Conservation (phyloP, 2,113 vertebrate genomes). For the Prietella phreatophila region DNA sequence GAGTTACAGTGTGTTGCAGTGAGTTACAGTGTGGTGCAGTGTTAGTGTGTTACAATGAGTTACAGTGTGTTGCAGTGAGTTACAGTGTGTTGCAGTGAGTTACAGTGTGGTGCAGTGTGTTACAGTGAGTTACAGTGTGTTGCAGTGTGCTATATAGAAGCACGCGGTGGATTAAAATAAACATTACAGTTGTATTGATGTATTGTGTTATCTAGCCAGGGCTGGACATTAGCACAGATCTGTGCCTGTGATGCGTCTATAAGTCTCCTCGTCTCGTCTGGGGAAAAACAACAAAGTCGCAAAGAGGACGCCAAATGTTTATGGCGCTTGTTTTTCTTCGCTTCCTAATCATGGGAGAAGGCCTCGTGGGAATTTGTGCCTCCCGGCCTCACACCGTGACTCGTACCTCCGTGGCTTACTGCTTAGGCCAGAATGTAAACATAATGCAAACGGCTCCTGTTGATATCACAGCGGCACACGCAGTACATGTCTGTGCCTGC, state of each 20-base stretch:
- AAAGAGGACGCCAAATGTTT: slow-evolving; percentile 43
- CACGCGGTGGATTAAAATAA: not conserved
- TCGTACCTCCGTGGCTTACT: slow-evolving; percentile 12
- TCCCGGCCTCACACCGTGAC: slow-evolving; percentile 30
- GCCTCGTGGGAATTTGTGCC: slow-evolving; percentile 48
- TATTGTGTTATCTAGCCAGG: not conserved
- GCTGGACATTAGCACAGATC: not conserved
- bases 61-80: no score
- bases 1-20: no score
- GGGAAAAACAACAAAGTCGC: slow-evolving; percentile 22
- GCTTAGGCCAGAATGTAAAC: slow-evolving; percentile 33
- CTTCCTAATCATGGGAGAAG: slow-evolving; percentile 51
- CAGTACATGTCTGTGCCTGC: not conserved
- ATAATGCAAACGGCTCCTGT: slow-evolving; percentile 15
- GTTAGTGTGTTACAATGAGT: no score
- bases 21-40: no score
- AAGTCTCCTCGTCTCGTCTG: slow-evolving; percentile 33
- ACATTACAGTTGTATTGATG: not conserved
- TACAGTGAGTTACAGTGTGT: no score
- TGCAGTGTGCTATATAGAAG: no score
- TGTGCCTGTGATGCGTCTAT: slow-evolving; percentile 31
- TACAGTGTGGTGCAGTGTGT: no score
- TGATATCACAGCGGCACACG: not conserved
- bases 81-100: no score
- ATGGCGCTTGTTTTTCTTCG: slow-evolving; percentile 46